Evolutionary conservation across 2,797 vertebrate genomes (phyloP).

Genomic region (Hoplostethus mediterraneus): DNA sequence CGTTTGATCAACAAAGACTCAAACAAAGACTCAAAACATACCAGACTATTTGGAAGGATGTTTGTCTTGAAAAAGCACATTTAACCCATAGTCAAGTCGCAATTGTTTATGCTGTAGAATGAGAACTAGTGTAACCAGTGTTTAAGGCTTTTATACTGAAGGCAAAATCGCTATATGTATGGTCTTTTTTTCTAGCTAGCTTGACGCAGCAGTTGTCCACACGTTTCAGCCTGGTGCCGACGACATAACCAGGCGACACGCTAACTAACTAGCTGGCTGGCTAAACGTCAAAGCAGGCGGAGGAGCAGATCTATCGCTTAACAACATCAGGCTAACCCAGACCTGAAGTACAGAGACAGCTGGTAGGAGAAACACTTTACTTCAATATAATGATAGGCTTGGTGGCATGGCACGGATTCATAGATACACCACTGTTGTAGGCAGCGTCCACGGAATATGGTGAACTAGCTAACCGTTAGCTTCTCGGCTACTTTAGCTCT

Average conservation of each 20-base stretch:
- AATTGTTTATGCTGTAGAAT: too few relatives aligned
- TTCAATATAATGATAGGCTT: rapidly evolving
- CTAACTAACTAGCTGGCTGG: conserved; percentile 22
- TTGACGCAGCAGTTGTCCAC: background rate
- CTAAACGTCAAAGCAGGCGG: background rate
- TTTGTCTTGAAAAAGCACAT: too few relatives aligned
- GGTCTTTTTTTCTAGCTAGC: background rate
- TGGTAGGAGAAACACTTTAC: conserved; percentile 42
- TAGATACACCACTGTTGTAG: rapidly evolving
- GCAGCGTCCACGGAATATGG: background rate
- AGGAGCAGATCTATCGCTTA: conserved; percentile 18
- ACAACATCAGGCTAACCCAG: conserved; percentile 4
- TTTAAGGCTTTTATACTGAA: too few relatives aligned
- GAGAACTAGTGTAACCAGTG: too few relatives aligned
- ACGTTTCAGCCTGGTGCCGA: conserved; percentile 23
- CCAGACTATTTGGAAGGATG: too few relatives aligned
- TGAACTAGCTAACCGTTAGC: conserved; percentile 45
- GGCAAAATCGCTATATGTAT: too few relatives aligned
- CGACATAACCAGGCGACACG: conserved; percentile 47
- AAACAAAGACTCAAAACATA: too few relatives aligned
- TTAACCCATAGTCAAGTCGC: too few relatives aligned
- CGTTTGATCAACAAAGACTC: too few relatives aligned
- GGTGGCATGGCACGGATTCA: rapidly evolving
- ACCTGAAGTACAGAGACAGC: conserved; percentile 32
- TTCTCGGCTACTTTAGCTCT: background rate